Percentiles rank a stretch among this genome's conserved stretches.
Evolutionary conservation across 2,797 vertebrate species (phyloP).

Genomic region (Intellagama lesueurii): DNA sequence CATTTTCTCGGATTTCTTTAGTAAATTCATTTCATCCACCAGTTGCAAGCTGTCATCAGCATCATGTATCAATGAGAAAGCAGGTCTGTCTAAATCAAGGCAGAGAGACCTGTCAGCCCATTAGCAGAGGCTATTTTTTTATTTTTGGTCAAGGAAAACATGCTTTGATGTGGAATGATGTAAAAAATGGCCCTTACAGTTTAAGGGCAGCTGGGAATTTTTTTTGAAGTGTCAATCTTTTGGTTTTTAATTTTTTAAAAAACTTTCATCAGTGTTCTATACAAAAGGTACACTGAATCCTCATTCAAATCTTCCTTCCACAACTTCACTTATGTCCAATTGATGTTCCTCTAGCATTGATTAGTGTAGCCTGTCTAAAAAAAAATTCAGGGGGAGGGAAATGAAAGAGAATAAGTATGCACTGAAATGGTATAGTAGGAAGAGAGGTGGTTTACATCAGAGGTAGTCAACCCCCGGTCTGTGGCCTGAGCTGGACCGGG

Average conservation of each 20-base stretch:
- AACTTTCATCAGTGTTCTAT: conserved; percentile 1
- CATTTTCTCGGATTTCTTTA: neutral
- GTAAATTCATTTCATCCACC: neutral
- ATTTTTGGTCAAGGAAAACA: neutral
- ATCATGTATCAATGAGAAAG: neutral
- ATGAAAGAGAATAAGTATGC: neutral
- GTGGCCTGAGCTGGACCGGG: too few species aligned
- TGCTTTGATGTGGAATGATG: conserved; percentile 16
- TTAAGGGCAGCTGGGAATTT: neutral
- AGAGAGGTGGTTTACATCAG: neutral
- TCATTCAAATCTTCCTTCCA: neutral
- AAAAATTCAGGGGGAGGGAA: neutral
- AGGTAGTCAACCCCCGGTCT: too few species aligned
- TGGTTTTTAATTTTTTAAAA: neutral
- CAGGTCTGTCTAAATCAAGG: conserved; percentile 17
- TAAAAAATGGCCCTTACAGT: neutral
- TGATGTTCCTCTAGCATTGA: neutral
- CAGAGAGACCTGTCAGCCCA: conserved; percentile 8
- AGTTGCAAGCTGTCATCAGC: conserved; percentile 11
- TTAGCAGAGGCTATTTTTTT: conserved; percentile 6
- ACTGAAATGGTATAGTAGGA: neutral
- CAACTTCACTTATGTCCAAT: neutral
- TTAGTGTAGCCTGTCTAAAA: neutral
- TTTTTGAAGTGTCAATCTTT: conserved; percentile 12
- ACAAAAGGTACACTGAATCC: neutral